Evolutionary conservation across 2,113 vertebrate species (phyloP), one percentile per base, ranked within the genome.

Genomic region (Ovis canadensis): DNA sequence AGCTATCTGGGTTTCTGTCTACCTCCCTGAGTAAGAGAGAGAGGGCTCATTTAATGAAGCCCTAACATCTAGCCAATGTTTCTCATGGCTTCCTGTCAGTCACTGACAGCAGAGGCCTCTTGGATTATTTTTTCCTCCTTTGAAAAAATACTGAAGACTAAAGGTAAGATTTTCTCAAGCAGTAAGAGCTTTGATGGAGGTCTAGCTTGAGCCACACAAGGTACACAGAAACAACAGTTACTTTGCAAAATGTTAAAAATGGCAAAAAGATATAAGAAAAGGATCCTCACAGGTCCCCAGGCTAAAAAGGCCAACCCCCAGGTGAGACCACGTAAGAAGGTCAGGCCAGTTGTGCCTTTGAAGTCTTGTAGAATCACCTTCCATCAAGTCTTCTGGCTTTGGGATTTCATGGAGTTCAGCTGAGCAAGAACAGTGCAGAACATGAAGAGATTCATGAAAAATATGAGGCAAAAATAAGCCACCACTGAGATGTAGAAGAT

Each of bases 201-300:
- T 78, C 50, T 91, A 77, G 7, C 31, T 93, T 71, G 67, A 91
- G 82, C 29, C 86, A 91, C 43, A 45, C 52, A 83, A 94, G 96
- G 25, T 36, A 11, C n/a, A 88, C 33, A 96, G 50, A 31, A 77
- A 60, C 9, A 96, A 57, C 45, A 90, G 74, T 98, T 99, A 99
- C 99, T 99, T 99, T 99, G 99, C 31, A 99, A 98, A 40, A 98
- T 98, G 98, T 99, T 99, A 93, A 99, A 99, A 98, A 99, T 98
- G 93, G 99, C 95, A 98, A 99, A 99, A 95, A 99, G 97, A 95
- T 99, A 99, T 78, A 99, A 96, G 96, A 99, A 98, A 74, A 98
- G 97, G 90, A 99, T 98, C 97, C 95, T 99, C 52, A 98, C 97
- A 0, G 99, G 98, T 48, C 99, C 99, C 98, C 99, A 99, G 25